Conservation (phyloP, 2,797 vertebrate species). For the Myotis pilosus region DNA sequence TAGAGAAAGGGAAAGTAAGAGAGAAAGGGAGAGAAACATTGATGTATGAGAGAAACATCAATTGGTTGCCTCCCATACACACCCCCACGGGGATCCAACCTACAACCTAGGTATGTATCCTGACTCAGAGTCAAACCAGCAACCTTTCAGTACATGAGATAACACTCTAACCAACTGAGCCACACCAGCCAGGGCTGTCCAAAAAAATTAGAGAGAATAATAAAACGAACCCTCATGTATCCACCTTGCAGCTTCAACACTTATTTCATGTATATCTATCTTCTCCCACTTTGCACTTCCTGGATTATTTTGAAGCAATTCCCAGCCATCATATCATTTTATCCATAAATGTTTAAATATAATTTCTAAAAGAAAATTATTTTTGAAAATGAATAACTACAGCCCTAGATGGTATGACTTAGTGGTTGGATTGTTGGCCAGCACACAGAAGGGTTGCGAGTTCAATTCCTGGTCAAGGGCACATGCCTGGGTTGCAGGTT, state of each 20-base stretch:
- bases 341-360: background rate
- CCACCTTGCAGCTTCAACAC: background rate
- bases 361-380: background rate
- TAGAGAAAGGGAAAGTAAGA: background rate
- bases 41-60: background rate
- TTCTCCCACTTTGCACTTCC: background rate
- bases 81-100: background rate
- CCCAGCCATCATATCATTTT: background rate
- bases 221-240: background rate
- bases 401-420: background rate
- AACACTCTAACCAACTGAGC: background rate
- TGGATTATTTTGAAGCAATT: conserved; percentile 45
- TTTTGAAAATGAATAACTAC: background rate
- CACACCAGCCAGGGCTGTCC: background rate
- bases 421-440: background rate
- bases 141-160: background rate
- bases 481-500: background rate
- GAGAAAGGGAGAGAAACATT: background rate
- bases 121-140: background rate
- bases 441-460: background rate
- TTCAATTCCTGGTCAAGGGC: background rate
- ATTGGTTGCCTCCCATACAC: background rate
- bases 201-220: background rate
- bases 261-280: background rate
- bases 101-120: background rate